Evolutionary conservation across 2,888 invertebrate species (phyloP).

Genomic region (Epinotia brunnichana): DNA sequence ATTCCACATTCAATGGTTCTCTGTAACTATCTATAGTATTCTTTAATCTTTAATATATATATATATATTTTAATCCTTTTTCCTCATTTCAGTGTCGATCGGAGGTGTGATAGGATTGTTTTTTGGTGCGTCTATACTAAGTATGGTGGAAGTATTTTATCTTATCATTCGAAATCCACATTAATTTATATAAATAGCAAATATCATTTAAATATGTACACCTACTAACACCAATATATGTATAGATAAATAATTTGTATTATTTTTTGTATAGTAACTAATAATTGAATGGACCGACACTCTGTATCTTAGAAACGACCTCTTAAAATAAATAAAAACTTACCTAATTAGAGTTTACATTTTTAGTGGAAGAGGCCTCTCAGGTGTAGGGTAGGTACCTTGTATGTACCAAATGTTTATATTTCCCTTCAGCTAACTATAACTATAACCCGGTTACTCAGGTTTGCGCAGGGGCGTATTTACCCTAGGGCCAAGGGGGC

Average conservation of each 20-base stretch:
- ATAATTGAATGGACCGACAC: too few relatives aligned
- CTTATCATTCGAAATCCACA: constrained; percentile 59
- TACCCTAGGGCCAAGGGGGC: too few relatives aligned
- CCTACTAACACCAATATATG: neutral
- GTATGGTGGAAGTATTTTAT: constrained; percentile 84
- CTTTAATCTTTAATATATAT: constrained; percentile 16
- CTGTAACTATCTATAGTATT: too few relatives aligned
- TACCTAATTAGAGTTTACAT: neutral
- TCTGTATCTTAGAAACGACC: neutral
- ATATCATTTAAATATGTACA: too few relatives aligned
- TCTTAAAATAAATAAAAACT: neutral
- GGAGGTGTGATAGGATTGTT: constrained; percentile 85
- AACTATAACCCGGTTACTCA: too few relatives aligned
- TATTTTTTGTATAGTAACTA: too few relatives aligned
- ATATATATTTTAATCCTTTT: constrained; percentile 35
- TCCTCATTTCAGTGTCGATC: constrained; percentile 81
- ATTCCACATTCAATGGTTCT: too few relatives aligned
- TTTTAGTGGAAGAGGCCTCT: neutral
- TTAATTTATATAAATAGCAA: constrained; percentile 5
- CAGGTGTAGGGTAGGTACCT: too few relatives aligned
- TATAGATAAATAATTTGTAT: neutral
- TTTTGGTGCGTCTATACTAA: constrained; percentile 85
- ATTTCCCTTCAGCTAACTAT: too few relatives aligned
- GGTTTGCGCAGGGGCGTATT: too few relatives aligned
- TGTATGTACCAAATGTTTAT: too few relatives aligned